Evolutionary conservation across 2,888 invertebrate species (phyloP), one percentile per base, ranked within the genome.

Genomic region (Ochropleura leucogaster): DNA sequence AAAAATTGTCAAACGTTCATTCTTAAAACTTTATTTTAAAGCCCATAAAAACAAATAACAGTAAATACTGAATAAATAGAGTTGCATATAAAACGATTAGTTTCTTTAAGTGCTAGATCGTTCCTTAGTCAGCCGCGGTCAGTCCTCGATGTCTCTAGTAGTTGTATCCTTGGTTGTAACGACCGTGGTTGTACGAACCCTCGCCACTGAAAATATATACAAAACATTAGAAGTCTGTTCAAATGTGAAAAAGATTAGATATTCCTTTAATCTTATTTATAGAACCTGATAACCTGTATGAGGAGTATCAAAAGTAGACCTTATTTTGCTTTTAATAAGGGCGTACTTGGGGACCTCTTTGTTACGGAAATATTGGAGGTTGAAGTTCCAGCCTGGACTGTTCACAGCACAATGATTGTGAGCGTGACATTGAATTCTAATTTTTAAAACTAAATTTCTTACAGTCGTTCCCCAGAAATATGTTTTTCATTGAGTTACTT

Each of bases 81-180:
- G 64, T 74, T 82, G 69, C 71, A 74, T 74, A 66, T 65, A 68
- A 68, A 70, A 57, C 68, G 73, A 66, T 65, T 64, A 44, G 75
- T 71, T n/a, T 57, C 40, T 55, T 18, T 68, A 62, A 64, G 68
- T 67, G n/a, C 68, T 69, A 57, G 51, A 55, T 75, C 72, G 67
- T 70, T 74, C 70, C 69, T 42, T 68, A 65, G 68, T 78, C 72
- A 67, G 80, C 69, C 66, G 74, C 70, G 49, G 73, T 87, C 81
- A 71, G 74, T 84, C 57, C 59, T 77, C 42, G 53, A 16, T 16
- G 20, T 44, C 66, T 62, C 88, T 74, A 92, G 84, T 91, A 93
- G 79, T 90, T 89, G 85, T 93, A 92, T 5, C 91, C 90, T 68
- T 89, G 87, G 86, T 91, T 89, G 86, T 92, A 89, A 49, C 83